Evolutionary conservation across 2,797 vertebrate genomes (phyloP), one percentile per base, ranked within the genome.

Genomic region (Chromis chromis): DNA sequence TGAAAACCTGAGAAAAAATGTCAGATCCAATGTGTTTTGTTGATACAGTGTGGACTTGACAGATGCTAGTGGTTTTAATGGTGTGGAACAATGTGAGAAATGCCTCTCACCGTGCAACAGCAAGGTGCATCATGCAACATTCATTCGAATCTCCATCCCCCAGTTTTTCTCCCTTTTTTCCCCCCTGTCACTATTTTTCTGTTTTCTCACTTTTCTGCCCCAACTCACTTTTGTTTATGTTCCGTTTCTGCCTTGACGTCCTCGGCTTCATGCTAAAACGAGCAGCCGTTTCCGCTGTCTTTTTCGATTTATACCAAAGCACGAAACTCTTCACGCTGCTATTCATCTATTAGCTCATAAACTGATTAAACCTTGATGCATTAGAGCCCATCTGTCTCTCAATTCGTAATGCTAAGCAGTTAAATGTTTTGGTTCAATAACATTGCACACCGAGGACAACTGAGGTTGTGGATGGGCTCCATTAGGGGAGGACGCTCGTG

Each of bases 11-110:
- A 71, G 70, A 73, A 56, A 75, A 67, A 71, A 65, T 33, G 76
- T 86, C 87, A 71, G 63, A 66, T 60, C 28, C 19, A 22, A 54
- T 82, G 70, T 80, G 68, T 83, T 77, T 64, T 55, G 74, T 56
- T 71, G 64, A 79, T 60, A 53, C 65, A 75, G 24, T 19, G 52
- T 61, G 33, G 72, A 76, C 67, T 44, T 85, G 86, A 89, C 56
- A 33, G 81, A 86, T 84, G 79, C 71, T 83, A 4, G 70, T 83
- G 74, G 66, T 89, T 88, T 86, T 87, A 89, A 91, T 87, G 86
- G 83, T 82, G 90, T 85, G 84, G 77, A 91, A 88, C 84, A 88
- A 88, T 85, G 81, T 88, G 88, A 82, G 78, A 88, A 89, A 91
- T 76, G 70, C 54, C 59, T 79, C 76, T 74, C 33, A 50, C 16